These are phyloP conservation scores for Conomelus anceps DNA, from an alignment of 2,888 invertebrate species.

Conservation along the genomic window DNA sequence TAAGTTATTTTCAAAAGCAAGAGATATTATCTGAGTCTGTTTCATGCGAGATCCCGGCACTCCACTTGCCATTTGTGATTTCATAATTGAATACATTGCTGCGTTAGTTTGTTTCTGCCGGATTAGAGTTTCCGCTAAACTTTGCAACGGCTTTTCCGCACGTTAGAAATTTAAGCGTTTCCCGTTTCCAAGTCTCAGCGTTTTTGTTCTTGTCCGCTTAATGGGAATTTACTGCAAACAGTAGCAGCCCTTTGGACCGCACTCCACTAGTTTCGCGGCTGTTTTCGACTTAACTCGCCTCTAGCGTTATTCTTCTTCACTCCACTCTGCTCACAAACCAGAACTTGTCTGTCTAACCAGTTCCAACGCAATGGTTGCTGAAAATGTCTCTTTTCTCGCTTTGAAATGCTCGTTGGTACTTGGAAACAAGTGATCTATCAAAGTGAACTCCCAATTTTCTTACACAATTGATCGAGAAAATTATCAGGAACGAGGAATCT, in stretches of 20 bases:
- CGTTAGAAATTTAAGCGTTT: neutral
- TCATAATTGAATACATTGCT: neutral
- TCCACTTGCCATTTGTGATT: neutral
- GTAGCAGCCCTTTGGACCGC: neutral
- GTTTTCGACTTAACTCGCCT: neutral
- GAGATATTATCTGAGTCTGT: neutral
- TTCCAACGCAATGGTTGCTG: neutral
- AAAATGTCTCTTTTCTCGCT: neutral
- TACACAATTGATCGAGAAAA: too few relatives aligned
- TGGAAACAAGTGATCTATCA: neutral
- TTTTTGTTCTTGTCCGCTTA: neutral
- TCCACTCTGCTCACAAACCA: neutral
- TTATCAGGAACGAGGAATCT: too few relatives aligned
- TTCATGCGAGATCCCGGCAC: neutral
- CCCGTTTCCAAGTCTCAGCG: neutral
- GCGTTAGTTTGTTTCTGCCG: neutral
- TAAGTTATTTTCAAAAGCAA: neutral
- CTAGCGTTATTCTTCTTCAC: neutral
- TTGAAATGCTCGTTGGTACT: neutral
- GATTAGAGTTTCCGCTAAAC: neutral
- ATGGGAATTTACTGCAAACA: neutral
- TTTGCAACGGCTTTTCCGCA: neutral
- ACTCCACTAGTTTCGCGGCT: neutral
- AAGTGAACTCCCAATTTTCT: neutral
- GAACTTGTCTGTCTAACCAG: neutral